phyloP scores from a whole-genome alignment of 2,797 vertebrate species.

The Sebastes hubbsi region DNA sequence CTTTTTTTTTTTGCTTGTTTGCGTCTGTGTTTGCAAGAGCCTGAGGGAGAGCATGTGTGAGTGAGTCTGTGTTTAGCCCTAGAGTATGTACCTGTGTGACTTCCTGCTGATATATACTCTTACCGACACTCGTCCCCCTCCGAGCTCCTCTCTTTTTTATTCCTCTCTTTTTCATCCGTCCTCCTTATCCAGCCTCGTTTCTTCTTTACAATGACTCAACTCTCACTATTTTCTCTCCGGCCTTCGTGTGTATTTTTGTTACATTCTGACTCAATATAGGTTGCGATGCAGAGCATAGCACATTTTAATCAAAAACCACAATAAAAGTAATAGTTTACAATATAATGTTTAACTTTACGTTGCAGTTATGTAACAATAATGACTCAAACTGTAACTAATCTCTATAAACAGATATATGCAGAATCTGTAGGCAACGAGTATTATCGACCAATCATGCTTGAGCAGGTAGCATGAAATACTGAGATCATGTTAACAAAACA shows the following conservation, averaged over 20 bases:
- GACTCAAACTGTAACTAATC: background rate
- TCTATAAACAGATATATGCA: background rate
- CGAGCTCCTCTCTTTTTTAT: conserved; percentile 16
- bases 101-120: conserved; percentile 52
- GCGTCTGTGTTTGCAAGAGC: conserved; percentile 20
- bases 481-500: too few relatives aligned
- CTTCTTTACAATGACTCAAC: conserved; percentile 7
- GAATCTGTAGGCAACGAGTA: background rate
- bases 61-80: conserved; percentile 10
- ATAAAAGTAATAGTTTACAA: background rate
- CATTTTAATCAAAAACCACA: background rate
- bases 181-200: background rate
- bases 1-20: conserved; percentile 20
- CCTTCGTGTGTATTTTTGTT: background rate
- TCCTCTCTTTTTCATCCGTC: background rate
- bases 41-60: conserved; percentile 9
- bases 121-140: conserved; percentile 39
- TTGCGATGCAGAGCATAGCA: background rate
- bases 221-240: background rate
- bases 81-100: conserved; percentile 49
- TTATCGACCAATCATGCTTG: background rate
- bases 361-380: background rate
- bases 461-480: background rate
- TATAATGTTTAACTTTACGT: background rate
- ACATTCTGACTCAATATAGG: background rate